phyloP scores from a whole-genome alignment of 1,140 invertebrate species.

The Gonioctena quinquepunctata region DNA sequence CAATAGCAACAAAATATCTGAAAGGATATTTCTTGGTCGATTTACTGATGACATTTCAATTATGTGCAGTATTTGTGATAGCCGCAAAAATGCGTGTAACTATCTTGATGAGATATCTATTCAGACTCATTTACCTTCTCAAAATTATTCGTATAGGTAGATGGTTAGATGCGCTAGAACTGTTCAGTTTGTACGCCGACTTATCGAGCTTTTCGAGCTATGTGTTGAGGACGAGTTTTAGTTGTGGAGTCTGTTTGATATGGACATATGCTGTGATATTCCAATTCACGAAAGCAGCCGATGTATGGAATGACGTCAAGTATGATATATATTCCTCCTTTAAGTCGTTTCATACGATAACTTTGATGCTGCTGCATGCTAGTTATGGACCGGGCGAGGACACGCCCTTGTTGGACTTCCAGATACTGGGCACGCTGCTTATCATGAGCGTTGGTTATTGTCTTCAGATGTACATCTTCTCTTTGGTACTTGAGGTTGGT shows the following conservation, averaged over 20 bases:
- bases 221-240: neutral
- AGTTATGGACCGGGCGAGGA: no score
- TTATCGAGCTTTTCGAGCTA: neutral
- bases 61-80: neutral
- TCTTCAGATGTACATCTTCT: no score
- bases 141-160: neutral
- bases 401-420: no score
- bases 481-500: no score
- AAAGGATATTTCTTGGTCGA: neutral
- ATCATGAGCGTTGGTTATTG: no score
- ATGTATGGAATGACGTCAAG: neutral
- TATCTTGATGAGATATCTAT: no score
- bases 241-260: neutral
- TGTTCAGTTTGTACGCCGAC: neutral
- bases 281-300: neutral
- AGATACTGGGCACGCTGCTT: no score
- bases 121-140: neutral
- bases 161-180: neutral
- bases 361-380: no score
- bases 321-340: no score
- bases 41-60: neutral
- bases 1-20: neutral
- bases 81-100: slow-evolving; percentile 13
- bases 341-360: no score
- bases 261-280: neutral